These are phyloP conservation scores for Danaus plexippus DNA, from an alignment of 1,140 invertebrate genomes.

Conservation along the genomic window DNA sequence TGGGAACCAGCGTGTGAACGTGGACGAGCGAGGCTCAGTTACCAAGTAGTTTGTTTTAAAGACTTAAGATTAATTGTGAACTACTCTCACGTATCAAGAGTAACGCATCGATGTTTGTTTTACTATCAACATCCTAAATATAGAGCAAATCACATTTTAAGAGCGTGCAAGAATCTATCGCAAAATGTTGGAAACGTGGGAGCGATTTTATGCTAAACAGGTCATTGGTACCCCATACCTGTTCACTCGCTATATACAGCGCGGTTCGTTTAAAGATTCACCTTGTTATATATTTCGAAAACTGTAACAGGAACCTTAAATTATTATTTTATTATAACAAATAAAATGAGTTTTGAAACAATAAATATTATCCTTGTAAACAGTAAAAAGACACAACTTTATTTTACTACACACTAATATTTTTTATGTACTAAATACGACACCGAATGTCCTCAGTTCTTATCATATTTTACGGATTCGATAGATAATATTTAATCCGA, in stretches of 20 bases:
- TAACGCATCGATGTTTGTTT: conserved; percentile 70
- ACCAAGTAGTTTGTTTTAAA: conserved; percentile 19
- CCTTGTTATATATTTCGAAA: not conserved
- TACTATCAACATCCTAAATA: conserved; percentile 66
- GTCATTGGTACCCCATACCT: conserved; percentile 67
- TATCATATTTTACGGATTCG: not conserved
- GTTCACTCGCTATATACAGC: conserved; percentile 49
- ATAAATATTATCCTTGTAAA: too few relatives aligned
- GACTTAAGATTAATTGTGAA: conserved; percentile 45
- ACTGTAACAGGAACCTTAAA: too few relatives aligned
- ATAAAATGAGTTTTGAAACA: too few relatives aligned
- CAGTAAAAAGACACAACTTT: too few relatives aligned
- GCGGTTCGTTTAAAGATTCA: conserved; percentile 15
- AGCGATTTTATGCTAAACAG: conserved; percentile 66
- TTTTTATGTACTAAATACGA: too few relatives aligned
- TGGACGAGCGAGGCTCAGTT: conserved; percentile 18
- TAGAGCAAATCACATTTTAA: conserved; percentile 67
- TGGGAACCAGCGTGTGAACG: conserved; percentile 35
- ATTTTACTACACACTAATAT: too few relatives aligned
- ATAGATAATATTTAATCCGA: not conserved
- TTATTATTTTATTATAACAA: too few relatives aligned
- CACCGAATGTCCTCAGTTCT: not conserved
- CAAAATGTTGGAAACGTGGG: conserved; percentile 58
- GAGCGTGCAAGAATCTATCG: conserved; percentile 69
- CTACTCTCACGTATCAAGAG: conserved; percentile 75